These are phyloP conservation scores for Caranx ignobilis DNA, from an alignment of 2,113 vertebrate species.

Conservation along the genomic window DNA sequence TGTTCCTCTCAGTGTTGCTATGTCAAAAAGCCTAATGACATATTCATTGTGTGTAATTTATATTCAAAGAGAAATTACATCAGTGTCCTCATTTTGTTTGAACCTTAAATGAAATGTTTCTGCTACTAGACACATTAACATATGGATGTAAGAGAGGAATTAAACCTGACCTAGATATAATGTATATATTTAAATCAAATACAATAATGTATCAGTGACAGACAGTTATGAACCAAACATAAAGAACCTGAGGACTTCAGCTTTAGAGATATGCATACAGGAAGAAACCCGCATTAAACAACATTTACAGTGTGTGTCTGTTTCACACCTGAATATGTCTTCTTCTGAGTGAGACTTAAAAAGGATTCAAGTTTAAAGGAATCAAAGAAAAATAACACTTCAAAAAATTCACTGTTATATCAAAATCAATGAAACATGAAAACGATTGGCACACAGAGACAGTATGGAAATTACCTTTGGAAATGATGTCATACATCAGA, in stretches of 20 bases:
- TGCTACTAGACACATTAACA: neutral
- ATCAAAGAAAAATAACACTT: constrained; percentile 22
- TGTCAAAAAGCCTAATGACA: neutral
- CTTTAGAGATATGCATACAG: constrained; percentile 33
- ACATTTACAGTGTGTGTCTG: constrained; percentile 10
- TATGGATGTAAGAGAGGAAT: neutral
- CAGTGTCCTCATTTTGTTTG: neutral
- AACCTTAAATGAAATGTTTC: neutral
- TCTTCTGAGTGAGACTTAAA: constrained; percentile 26
- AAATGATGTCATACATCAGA: constrained; percentile 40
- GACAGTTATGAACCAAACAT: constrained; percentile 32
- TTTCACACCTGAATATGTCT: constrained; percentile 38
- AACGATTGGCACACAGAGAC: constrained; percentile 3
- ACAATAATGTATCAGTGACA: neutral
- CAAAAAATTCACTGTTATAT: neutral
- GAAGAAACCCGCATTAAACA: constrained; percentile 22
- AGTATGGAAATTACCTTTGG: constrained; percentile 49
- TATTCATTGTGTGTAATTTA: neutral
- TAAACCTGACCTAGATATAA: neutral
- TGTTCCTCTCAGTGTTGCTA: too few species aligned
- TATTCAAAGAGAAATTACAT: neutral
- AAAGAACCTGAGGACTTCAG: constrained; percentile 69
- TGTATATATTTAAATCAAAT: constrained; percentile 6
- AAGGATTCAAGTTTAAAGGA: constrained; percentile 12
- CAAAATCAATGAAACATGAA: neutral